Evolutionary conservation across 1,140 invertebrate species (phyloP), one percentile per base, ranked within the genome.

Genomic region (Drosophila miranda): DNA sequence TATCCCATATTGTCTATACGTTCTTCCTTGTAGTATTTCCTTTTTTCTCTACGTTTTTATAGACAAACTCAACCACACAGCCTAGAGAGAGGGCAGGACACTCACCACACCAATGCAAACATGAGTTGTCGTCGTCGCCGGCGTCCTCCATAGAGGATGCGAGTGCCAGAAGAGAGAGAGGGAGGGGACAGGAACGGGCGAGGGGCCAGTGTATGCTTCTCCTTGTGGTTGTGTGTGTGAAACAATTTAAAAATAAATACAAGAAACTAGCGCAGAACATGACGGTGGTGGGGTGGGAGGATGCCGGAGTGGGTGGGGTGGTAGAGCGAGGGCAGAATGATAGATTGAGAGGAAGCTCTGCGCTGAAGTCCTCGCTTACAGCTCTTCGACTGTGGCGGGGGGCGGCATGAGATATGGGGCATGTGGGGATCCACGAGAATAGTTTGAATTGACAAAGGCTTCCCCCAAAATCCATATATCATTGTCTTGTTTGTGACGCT

Each of bases 171-270:
- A 7, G 2, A 30, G 28, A 30, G 28, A 13, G 34, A 38, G 11
- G 13, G 34, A 3, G 34, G 0, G 34, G 34, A 38, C 11, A 9
- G 11, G 11, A 38, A 11, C 34, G 34, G 11, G 3, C 4, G 4
- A 38, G 34, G 11, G 53, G 55, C 50, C 26, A 46, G 50, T 58
- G 42, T 51, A 34, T 44, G 50, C 44, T 34, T 42, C 53, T 28
- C 38, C 19, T 34, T 26, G 49, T 53, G 51, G 23, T 41, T 72
- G 68, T 74, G 62, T 84, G 60, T 78, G 62, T 49, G 77, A 77
- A 79, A 81, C 81, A 87, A 86, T 84, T 84, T 84, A 86, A 84
- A 84, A 84, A 84, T 84, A 84, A 84, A 84, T 84, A 86, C 82
- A 81, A 84, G 82, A 84, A 84, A 84, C 81, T 86, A 84, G 81